Percentiles rank a stretch among this genome's conserved stretches.
Evolutionary conservation across 2,113 vertebrate species (phyloP).

Genomic region (Mustelus asterias): DNA sequence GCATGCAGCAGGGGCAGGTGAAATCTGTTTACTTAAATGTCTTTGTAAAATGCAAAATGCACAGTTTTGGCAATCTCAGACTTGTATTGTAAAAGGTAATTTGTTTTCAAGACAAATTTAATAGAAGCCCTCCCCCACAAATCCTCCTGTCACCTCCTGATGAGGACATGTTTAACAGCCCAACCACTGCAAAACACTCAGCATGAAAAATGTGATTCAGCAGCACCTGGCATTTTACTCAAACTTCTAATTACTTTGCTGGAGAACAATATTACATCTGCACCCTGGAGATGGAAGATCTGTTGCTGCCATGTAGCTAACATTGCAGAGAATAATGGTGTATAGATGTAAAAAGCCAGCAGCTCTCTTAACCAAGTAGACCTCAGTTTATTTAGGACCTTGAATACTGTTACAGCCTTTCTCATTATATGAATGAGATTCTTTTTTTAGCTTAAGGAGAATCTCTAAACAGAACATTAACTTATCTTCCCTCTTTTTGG

Average conservation of each 20-base stretch:
- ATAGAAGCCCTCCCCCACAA: background rate
- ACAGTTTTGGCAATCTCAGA: slow-evolving; percentile 6
- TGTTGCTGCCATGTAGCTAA: background rate
- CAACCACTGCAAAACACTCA: background rate
- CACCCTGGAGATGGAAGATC: background rate
- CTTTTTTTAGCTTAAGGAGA: too few species aligned
- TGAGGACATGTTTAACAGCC: slow-evolving; percentile 11
- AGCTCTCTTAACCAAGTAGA: background rate
- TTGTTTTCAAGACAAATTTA: slow-evolving; percentile 27
- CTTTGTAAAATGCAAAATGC: background rate
- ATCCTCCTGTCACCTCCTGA: slow-evolving; percentile 23
- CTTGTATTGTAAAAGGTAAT: slow-evolving; percentile 2
- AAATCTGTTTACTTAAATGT: slow-evolving; percentile 6
- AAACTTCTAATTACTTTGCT: slow-evolving; percentile 22
- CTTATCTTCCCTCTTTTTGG: background rate
- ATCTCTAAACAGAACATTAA: background rate
- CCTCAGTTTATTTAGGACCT: background rate
- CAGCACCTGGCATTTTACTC: slow-evolving; percentile 24
- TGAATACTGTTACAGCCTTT: background rate
- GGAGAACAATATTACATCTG: slow-evolving; percentile 4
- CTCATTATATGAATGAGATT: background rate
- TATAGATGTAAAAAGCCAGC: background rate
- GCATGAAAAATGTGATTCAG: slow-evolving; percentile 5
- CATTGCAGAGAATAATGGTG: background rate
- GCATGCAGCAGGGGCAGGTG: background rate